A percentile compares a stretch with the other conserved stretches of the same genome.
These are phyloP conservation scores for Eubasilissa splendida DNA, from an alignment of 2,888 invertebrate species.

Conservation along the genomic window DNA sequence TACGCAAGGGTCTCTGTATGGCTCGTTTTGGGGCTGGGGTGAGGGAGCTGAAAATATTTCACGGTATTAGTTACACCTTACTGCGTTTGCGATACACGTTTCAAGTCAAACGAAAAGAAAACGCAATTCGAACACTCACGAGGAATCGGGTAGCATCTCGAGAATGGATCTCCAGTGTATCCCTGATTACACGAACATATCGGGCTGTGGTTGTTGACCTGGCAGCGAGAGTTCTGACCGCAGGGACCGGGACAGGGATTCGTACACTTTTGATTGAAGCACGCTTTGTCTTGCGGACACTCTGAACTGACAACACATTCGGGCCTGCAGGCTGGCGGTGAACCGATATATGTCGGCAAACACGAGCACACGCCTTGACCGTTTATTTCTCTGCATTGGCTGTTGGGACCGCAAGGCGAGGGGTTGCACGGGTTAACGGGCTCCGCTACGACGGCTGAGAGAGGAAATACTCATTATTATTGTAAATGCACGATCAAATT, in stretches of 20 bases:
- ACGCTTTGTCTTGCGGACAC: conserved; percentile 82
- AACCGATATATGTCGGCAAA: conserved; percentile 75
- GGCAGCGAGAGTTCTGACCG: conserved; percentile 81
- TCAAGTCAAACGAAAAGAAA: not conserved
- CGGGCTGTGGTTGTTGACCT: conserved; percentile 86
- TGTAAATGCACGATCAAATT: too few species aligned
- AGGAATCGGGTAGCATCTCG: conserved; percentile 71
- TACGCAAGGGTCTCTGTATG: conserved; percentile 73
- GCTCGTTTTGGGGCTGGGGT: conserved; percentile 69
- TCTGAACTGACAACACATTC: conserved; percentile 84
- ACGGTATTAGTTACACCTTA: conserved; percentile 56
- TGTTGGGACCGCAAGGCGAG: conserved; percentile 80
- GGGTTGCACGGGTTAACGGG: conserved; percentile 75
- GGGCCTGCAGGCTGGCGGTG: conserved; percentile 79
- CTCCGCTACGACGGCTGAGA: conserved; percentile 40
- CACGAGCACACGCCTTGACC: conserved; percentile 78
- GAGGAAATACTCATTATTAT: not conserved
- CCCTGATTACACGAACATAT: conserved; percentile 71
- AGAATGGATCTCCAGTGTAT: conserved; percentile 79
- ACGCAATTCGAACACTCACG: conserved; percentile 68
- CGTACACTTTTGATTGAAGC: conserved; percentile 84
- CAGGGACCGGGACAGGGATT: conserved; percentile 90
- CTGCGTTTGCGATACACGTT: not conserved
- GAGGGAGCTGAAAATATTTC: conserved; percentile 66
- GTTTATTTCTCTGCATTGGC: conserved; percentile 74